Evolutionary conservation across 2,888 invertebrate genomes (phyloP).

Genomic region (Drosophila crucigera): DNA sequence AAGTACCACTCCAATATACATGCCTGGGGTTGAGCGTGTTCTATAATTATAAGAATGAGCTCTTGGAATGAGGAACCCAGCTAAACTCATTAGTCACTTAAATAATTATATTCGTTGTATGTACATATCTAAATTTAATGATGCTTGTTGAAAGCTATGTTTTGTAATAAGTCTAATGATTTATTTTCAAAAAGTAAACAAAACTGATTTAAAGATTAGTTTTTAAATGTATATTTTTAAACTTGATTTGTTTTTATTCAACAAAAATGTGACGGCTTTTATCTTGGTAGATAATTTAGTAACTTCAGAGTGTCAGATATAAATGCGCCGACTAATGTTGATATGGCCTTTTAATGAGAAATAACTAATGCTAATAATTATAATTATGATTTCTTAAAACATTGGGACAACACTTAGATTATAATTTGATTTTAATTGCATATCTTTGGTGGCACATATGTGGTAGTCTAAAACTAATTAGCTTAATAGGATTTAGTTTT

Average conservation of each 20-base stretch:
- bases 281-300: background rate
- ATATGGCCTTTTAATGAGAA: background rate
- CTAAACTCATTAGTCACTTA: constrained; percentile 41
- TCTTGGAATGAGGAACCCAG: constrained; percentile 16
- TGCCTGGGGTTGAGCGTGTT: constrained; percentile 11
- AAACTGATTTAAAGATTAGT: background rate
- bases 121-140: constrained; percentile 23
- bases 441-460: background rate
- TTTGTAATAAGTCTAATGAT: background rate
- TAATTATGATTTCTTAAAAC: background rate
- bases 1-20: constrained; percentile 5
- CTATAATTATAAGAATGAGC: constrained; percentile 44
- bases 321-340: background rate
- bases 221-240: background rate
- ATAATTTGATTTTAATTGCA: background rate
- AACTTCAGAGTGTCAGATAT: background rate
- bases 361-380: background rate
- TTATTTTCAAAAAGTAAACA: background rate
- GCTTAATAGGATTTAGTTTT: background rate
- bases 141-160: constrained; percentile 1
- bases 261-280: background rate
- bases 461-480: background rate
- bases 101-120: constrained; percentile 40
- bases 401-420: background rate
- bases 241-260: background rate